Evolutionary conservation across 2,797 vertebrate species (phyloP).

Genomic region (Silurus lanzhouensis): DNA sequence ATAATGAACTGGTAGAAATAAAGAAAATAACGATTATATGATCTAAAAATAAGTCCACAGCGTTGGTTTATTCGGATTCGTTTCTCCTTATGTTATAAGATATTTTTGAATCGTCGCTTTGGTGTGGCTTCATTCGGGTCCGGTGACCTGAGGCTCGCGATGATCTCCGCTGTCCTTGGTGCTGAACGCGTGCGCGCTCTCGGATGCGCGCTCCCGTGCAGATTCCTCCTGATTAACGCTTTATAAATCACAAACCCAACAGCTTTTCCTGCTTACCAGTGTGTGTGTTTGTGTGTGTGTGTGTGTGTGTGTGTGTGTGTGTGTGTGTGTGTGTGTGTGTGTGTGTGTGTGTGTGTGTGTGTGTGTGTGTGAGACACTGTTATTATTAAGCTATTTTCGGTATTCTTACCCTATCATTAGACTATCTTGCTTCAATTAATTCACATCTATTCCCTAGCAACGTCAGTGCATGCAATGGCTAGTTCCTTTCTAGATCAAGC

Average conservation of each 20-base stretch:
- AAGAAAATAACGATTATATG: background rate
- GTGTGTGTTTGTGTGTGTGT: background rate
- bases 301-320: background rate
- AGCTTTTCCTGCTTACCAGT: background rate
- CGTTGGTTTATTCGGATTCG: background rate
- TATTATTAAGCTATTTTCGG: background rate
- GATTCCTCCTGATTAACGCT: conserved; percentile 55
- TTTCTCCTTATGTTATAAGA: background rate
- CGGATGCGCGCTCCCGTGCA: conserved; percentile 37
- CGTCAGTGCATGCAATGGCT: background rate
- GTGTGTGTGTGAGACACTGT: background rate
- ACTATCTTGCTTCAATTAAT: background rate
- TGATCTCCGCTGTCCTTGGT: conserved; percentile 64
- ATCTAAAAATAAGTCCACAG: background rate
- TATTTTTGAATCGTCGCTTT: conserved; percentile 8
- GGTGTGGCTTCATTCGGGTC: conserved; percentile 42
- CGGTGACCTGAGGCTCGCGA: conserved; percentile 58
- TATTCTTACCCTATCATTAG: background rate
- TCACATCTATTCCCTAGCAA: background rate
- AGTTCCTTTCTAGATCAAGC: background rate
- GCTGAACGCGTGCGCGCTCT: conserved; percentile 61
- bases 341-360: background rate
- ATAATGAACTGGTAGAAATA: background rate
- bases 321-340: background rate
- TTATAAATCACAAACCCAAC: conserved; percentile 17